These are phyloP conservation scores for Spodoptera picta DNA, from an alignment of 2,888 invertebrate species.

Conservation along the genomic window DNA sequence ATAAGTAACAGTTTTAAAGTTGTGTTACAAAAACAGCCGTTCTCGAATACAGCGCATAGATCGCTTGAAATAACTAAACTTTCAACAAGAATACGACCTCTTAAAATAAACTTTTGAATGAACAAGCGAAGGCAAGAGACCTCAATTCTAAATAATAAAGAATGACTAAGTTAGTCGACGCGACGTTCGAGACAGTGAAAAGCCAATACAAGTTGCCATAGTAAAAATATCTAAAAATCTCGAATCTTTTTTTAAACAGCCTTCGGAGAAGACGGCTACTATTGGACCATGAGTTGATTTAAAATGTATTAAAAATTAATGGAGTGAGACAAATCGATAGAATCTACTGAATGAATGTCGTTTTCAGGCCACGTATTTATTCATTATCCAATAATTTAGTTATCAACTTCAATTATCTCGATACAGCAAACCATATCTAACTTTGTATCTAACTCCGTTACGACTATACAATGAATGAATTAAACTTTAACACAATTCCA, in stretches of 20 bases:
- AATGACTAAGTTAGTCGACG: constrained; percentile 36
- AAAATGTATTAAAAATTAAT: too few relatives aligned
- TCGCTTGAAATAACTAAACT: constrained; percentile 45
- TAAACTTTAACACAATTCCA: constrained; percentile 5
- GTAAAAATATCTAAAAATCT: constrained; percentile 24
- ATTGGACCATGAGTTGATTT: too few relatives aligned
- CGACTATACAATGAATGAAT: constrained; percentile 11
- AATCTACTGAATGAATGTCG: too few relatives aligned
- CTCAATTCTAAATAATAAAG: constrained; percentile 49
- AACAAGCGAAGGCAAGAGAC: constrained; percentile 25
- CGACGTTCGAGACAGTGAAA: constrained; percentile 25
- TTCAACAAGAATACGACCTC: constrained; percentile 29
- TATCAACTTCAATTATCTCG: neutral
- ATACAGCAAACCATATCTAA: neutral
- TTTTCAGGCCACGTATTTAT: too few relatives aligned
- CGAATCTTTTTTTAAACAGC: constrained; percentile 23
- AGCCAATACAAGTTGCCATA: constrained; percentile 14
- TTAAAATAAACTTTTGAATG: constrained; percentile 37
- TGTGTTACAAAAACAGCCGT: constrained; percentile 23
- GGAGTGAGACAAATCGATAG: too few relatives aligned
- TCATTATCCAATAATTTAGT: neutral
- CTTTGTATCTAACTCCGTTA: too few relatives aligned
- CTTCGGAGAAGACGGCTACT: too few relatives aligned
- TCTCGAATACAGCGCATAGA: constrained; percentile 14
- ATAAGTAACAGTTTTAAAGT: constrained; percentile 20